These are phyloP conservation scores for Eurosta solidaginis DNA, from an alignment of 1,140 invertebrate species.

Conservation along the genomic window DNA sequence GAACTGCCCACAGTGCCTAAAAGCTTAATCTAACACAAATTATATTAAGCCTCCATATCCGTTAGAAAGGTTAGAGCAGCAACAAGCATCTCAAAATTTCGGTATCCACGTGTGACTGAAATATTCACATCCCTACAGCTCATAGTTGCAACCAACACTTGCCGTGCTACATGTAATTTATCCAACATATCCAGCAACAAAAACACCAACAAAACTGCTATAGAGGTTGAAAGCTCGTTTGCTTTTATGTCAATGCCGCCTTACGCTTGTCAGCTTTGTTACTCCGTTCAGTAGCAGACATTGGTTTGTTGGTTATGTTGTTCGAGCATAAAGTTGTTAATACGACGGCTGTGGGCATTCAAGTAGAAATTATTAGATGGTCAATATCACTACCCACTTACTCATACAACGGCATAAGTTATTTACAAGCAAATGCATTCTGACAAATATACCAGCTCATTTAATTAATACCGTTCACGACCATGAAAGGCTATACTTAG, in stretches of 20 bases:
- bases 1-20: too few relatives aligned
- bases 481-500: too few relatives aligned
- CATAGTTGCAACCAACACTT: too few relatives aligned
- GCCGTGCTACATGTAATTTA: not conserved
- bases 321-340: not conserved
- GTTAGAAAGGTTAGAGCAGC: too few relatives aligned
- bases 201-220: not conserved
- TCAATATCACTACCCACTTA: not conserved
- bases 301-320: not conserved
- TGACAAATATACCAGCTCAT: too few relatives aligned
- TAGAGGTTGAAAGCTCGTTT: constrained; percentile 10
- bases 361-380: constrained; percentile 1
- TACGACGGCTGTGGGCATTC: constrained; percentile 4
- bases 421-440: not conserved
- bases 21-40: too few relatives aligned
- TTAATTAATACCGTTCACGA: too few relatives aligned
- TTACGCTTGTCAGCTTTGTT: not conserved
- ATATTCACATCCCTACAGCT: too few relatives aligned
- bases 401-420: not conserved
- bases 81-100: too few relatives aligned
- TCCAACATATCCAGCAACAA: not conserved
- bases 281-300: not conserved
- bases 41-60: too few relatives aligned
- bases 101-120: too few relatives aligned
- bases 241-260: not conserved